Percentiles rank a stretch among this genome's conserved stretches.
phyloP scores from a whole-genome alignment of 2,113 vertebrate genomes.

The Neomonachus schauinslandi region DNA sequence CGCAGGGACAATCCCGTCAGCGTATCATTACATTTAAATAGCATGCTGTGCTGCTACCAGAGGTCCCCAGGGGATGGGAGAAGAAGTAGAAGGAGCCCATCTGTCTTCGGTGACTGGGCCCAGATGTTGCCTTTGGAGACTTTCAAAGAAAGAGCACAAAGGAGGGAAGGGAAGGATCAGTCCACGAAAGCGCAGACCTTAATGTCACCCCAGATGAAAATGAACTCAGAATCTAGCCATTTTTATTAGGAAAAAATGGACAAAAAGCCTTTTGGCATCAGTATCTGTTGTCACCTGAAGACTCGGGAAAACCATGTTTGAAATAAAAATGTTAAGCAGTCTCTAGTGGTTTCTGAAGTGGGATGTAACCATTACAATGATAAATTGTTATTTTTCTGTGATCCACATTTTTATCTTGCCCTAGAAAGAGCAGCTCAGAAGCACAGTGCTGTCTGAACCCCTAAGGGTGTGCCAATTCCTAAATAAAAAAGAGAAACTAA shows the following conservation, averaged over 20 bases:
- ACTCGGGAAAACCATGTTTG: slow-evolving; percentile 21
- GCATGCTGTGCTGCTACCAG: neutral
- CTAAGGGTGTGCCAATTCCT: neutral
- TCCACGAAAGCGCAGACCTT: neutral
- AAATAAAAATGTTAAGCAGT: slow-evolving; percentile 68
- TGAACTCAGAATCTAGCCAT: neutral
- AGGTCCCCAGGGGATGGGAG: neutral
- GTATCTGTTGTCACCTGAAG: slow-evolving; percentile 55
- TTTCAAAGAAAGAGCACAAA: neutral
- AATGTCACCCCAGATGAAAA: neutral
- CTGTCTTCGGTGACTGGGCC: neutral
- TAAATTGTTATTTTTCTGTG: slow-evolving; percentile 66
- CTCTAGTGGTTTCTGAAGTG: slow-evolving; percentile 63
- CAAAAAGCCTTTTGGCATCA: neutral
- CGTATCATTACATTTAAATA: fast-evolving
- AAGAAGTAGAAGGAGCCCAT: neutral
- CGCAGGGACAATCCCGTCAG: neutral
- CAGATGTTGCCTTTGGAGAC: neutral
- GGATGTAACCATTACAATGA: slow-evolving; percentile 52
- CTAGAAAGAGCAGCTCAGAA: slow-evolving; percentile 64
- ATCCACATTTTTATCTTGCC: slow-evolving; percentile 49
- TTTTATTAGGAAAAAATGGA: slow-evolving; percentile 57
- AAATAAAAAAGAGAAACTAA: slow-evolving; percentile 4
- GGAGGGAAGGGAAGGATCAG: neutral
- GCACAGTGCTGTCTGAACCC: neutral